A percentile compares a stretch with the other conserved stretches of the same genome.
Conservation (phyloP, 2,797 vertebrate species). For the Salmo trutta region DNA sequence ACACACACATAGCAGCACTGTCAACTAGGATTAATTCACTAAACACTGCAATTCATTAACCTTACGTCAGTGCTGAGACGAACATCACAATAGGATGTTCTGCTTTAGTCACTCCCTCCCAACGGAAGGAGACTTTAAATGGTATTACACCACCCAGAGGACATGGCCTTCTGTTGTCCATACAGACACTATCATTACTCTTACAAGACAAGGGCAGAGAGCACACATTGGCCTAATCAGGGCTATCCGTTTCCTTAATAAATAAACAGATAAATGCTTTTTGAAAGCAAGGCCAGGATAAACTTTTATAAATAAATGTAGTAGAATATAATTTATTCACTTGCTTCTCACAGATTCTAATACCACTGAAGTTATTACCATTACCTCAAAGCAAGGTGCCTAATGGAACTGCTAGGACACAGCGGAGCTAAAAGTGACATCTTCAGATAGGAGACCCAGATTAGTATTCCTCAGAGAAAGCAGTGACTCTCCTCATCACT, state of each 20-base stretch:
- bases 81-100: conserved; percentile 39
- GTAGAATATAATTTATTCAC: not conserved
- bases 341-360: not conserved
- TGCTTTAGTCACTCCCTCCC: conserved; percentile 53
- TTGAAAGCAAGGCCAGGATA: not conserved
- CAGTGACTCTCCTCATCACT: not conserved
- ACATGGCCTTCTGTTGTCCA: conserved; percentile 16
- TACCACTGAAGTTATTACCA: not conserved
- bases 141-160: conserved; percentile 45
- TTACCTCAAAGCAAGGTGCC: not conserved
- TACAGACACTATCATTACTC: conserved; percentile 52
- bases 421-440: not conserved
- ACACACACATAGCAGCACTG: conserved; percentile 38
- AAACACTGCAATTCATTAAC: conserved; percentile 52
- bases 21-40: conserved; percentile 60
- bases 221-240: conserved; percentile 18
- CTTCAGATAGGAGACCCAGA: not conserved
- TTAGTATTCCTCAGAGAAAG: not conserved
- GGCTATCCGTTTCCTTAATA: conserved; percentile 44
- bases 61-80: conserved; percentile 49
- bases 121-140: conserved; percentile 49
- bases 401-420: not conserved
- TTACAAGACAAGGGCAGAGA: conserved; percentile 50
- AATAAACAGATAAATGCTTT: conserved; percentile 11
- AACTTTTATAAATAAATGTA: not conserved